Conservation (phyloP, 2,888 invertebrate species). For the Drymonia ruficornis region DNA sequence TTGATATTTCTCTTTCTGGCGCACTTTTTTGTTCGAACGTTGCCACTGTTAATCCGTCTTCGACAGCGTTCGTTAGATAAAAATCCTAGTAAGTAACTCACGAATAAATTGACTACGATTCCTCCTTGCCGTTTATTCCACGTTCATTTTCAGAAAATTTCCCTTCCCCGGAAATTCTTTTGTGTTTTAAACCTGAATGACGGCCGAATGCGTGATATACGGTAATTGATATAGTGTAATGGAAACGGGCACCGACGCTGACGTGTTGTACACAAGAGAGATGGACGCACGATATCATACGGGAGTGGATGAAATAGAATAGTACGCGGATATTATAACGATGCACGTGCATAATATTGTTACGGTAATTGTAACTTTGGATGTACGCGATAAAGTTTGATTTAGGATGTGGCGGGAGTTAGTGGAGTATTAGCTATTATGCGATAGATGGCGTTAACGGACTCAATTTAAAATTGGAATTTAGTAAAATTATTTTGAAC, state of each 20-base stretch:
- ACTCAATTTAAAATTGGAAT: constrained; percentile 40
- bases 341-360: constrained; percentile 68
- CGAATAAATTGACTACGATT: constrained; percentile 71
- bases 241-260: constrained; percentile 79
- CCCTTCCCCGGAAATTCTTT: constrained; percentile 46
- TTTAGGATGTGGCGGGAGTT: constrained; percentile 36
- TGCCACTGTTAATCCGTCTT: constrained; percentile 80
- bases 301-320: constrained; percentile 69
- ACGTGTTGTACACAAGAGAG: constrained; percentile 75
- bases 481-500: neutral
- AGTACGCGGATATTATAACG: constrained; percentile 55
- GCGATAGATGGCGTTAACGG: constrained; percentile 69
- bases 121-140: constrained; percentile 65
- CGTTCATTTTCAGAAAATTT: constrained; percentile 64
- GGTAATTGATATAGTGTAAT: constrained; percentile 82
- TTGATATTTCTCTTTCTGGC: constrained; percentile 77
- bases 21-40: constrained; percentile 68
- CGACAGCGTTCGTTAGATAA: constrained; percentile 75
- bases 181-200: constrained; percentile 39
- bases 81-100: constrained; percentile 71
- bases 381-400: constrained; percentile 54
- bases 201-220: constrained; percentile 35
- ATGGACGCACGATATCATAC: constrained; percentile 58
- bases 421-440: constrained; percentile 27
- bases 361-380: constrained; percentile 71